Percentiles rank a stretch among this genome's conserved stretches.
Evolutionary conservation across 2,113 vertebrate genomes (phyloP).

Genomic region (Astur gentilis): DNA sequence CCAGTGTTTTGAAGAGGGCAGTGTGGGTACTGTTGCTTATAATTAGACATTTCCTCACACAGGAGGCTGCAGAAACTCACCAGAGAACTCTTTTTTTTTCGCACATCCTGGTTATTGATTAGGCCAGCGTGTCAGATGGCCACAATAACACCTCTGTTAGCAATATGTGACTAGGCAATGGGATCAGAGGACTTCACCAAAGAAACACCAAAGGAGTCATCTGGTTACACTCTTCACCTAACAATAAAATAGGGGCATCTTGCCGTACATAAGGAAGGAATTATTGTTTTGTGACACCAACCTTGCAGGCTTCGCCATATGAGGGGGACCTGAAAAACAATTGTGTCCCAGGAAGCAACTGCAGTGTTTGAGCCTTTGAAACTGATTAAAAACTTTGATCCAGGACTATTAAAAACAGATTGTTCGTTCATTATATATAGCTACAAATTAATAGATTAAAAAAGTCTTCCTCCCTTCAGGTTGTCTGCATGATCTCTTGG

Average conservation of each 20-base stretch:
- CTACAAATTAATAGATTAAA: slow-evolving; percentile 34
- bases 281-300: neutral
- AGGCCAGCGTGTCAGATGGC: neutral
- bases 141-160: neutral
- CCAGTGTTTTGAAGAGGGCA: slow-evolving; percentile 1
- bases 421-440: slow-evolving; percentile 4
- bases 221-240: neutral
- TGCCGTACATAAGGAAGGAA: neutral
- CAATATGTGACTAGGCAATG: neutral
- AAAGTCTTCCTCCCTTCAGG: neutral
- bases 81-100: neutral
- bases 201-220: neutral
- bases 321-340: neutral
- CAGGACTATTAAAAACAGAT: neutral
- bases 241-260: neutral
- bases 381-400: slow-evolving; percentile 7
- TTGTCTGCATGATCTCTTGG: neutral
- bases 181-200: neutral
- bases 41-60: slow-evolving; percentile 23
- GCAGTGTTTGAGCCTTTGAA: neutral
- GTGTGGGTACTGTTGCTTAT: neutral
- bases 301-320: neutral
- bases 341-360: neutral
- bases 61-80: neutral
- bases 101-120: slow-evolving; percentile 21